phyloP scores from a whole-genome alignment of 2,113 vertebrate genomes.

The Tachycineta bicolor region DNA sequence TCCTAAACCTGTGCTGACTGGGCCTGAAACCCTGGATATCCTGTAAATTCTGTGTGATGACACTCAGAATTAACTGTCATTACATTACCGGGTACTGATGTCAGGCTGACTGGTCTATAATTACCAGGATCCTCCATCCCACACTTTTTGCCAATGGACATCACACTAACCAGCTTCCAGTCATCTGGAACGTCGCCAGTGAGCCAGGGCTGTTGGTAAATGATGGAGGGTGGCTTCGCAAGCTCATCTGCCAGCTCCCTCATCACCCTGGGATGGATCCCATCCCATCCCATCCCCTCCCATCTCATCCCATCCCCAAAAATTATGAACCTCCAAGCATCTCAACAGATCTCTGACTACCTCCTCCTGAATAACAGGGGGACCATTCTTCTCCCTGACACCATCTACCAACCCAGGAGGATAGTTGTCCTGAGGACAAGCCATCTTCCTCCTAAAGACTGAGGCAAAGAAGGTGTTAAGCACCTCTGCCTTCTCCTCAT shows the following conservation, averaged over 20 bases:
- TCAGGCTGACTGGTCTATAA: not conserved
- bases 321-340: not conserved
- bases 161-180: not conserved
- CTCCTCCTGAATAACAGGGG: not conserved
- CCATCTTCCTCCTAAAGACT: not conserved
- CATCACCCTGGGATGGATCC: not conserved
- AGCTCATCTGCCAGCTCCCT: not conserved
- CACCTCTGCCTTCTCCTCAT: not conserved
- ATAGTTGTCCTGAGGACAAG: not conserved
- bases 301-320: not conserved
- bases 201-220: not conserved
- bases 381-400: not conserved
- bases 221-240: fast-evolving
- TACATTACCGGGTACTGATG: fast-evolving
- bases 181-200: not conserved
- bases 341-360: not conserved
- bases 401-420: not conserved
- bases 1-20: too few species aligned
- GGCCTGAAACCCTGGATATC: not conserved
- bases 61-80: not conserved
- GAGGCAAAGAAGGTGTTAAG: not conserved
- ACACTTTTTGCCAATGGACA: not conserved
- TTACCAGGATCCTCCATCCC: not conserved
- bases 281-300: not conserved
- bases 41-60: fast-evolving